These are phyloP conservation scores for Belgica antarctica DNA, from an alignment of 2,888 invertebrate species.

Conservation along the genomic window DNA sequence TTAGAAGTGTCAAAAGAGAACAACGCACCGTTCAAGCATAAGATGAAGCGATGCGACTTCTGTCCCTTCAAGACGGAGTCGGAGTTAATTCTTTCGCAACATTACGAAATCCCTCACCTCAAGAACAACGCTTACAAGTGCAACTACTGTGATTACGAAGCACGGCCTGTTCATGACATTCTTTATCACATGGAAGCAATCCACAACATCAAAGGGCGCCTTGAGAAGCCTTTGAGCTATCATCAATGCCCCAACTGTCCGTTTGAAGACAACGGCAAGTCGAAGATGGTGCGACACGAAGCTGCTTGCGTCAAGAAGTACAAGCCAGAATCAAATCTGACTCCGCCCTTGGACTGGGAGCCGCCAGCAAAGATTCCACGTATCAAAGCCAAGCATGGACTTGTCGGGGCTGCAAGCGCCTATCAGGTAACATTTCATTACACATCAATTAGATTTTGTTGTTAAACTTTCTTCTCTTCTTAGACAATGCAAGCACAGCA, in stretches of 20 bases:
- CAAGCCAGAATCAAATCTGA: conserved; percentile 79
- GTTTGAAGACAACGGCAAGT: conserved; percentile 90
- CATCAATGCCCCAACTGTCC: conserved; percentile 92
- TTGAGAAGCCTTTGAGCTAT: conserved; percentile 81
- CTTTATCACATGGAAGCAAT: conserved; percentile 88
- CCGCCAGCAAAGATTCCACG: conserved; percentile 89
- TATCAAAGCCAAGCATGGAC: conserved; percentile 55
- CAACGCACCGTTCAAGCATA: conserved; percentile 74
- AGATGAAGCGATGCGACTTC: conserved; percentile 78
- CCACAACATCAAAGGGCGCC: conserved; percentile 77
- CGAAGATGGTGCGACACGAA: conserved; percentile 82
- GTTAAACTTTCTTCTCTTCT: conserved; percentile 8
- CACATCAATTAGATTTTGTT: too few relatives aligned
- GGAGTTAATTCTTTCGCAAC: conserved; percentile 75
- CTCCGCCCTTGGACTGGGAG: conserved; percentile 87
- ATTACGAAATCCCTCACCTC: conserved; percentile 89
- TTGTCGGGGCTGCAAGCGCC: conserved; percentile 56
- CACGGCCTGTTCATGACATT: conserved; percentile 83
- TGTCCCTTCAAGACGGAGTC: conserved; percentile 91
- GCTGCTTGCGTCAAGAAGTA: conserved; percentile 86
- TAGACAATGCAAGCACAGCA: conserved; percentile 56
- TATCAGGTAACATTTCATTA: conserved; percentile 52
- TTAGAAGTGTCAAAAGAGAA: conserved; percentile 82
- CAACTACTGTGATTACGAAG: conserved; percentile 78
- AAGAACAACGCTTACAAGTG: conserved; percentile 82